Evolutionary conservation across 2,113 vertebrate species (phyloP), one percentile per base, ranked within the genome.

Genomic region (Oncorhynchus nerka): DNA sequence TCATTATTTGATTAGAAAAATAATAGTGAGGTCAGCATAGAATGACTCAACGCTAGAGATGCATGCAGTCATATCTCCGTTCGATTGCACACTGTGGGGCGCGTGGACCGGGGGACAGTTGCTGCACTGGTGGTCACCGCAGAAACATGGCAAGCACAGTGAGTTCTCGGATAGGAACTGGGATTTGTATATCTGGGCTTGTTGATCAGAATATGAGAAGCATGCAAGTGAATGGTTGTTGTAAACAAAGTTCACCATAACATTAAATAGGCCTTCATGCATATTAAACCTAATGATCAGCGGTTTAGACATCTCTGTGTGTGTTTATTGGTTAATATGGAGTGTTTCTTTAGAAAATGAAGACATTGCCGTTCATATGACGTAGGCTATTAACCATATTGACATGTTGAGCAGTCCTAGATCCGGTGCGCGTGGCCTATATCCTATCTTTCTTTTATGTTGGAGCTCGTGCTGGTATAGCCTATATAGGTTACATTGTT

Each of bases 31-130:
- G 91, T 94, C 92, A 93, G 90, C 89, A 68, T 86, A 81, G 89
- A 88, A 87, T 93, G 93, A 94, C 91, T 93, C 93, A 93, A 93
- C 88, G 89, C 82, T 64, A 88, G 93, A 89, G 87, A 92, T 92
- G 89, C 87, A 73, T 91, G 92, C 92, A 92, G 91, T 91, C 92
- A 92, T 90, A 88, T 66, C 70, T 55, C 9, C 83, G 75, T 78
- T 75, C 85, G 70, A 15, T 78, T 82, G 76, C 81, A 76, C 80
- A 82, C 78, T 71, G 70, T 70, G 72, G 81, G 85, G 67, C 85
- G 83, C 86, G 51, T 87, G 75, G 87, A 89, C 81, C 84, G 24
- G 66, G 81, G 87, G 45, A 26, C 68, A 64, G 81, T 79, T 77
- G 45, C 71, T 68, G 59, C 73, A 30, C 85, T 74, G 72, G 51